Percentiles rank a stretch among this genome's conserved stretches.
Conservation (phyloP, 92 coral and sea anemone species). For the Blastomussa wellsi region DNA sequence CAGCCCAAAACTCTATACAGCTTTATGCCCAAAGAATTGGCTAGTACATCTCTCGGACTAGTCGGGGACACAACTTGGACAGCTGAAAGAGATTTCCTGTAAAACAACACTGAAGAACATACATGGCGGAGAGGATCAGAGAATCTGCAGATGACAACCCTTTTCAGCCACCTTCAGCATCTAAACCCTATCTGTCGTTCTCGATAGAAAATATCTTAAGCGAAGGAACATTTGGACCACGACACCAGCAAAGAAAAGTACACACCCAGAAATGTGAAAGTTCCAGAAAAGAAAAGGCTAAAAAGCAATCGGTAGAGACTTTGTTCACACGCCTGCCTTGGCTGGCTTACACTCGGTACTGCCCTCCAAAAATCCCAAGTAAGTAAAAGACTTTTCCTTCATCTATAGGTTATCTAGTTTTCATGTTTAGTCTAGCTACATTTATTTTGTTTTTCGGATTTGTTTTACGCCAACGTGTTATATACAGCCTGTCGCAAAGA, state of each 20-base stretch:
- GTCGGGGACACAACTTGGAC: slow-evolving; percentile 7
- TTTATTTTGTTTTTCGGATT: slow-evolving; percentile 4
- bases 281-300: not conserved
- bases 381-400: slow-evolving; percentile 47
- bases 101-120: slow-evolving; percentile 10
- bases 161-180: slow-evolving; percentile 14
- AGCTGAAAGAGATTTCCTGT: slow-evolving; percentile 14
- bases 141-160: slow-evolving; percentile 3
- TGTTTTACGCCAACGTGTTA: not conserved
- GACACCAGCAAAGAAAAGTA: slow-evolving; percentile 1
- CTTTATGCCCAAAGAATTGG: slow-evolving; percentile 40
- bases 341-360: slow-evolving; percentile 91
- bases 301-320: slow-evolving; percentile 1
- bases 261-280: slow-evolving; percentile 14
- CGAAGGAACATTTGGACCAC: slow-evolving; percentile 30
- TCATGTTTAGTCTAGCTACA: not conserved
- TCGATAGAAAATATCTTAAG: slow-evolving; percentile 89
- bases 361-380: slow-evolving; percentile 98
- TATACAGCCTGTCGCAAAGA: not conserved
- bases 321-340: slow-evolving; percentile 63
- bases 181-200: slow-evolving; percentile 62
- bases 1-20: slow-evolving; percentile 66
- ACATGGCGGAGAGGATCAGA: slow-evolving; percentile 24
- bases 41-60: slow-evolving; percentile 1
- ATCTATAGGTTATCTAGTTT: not conserved